These are phyloP conservation scores for Cephus cinctus DNA, from an alignment of 1,140 invertebrate species.

Conservation along the genomic window DNA sequence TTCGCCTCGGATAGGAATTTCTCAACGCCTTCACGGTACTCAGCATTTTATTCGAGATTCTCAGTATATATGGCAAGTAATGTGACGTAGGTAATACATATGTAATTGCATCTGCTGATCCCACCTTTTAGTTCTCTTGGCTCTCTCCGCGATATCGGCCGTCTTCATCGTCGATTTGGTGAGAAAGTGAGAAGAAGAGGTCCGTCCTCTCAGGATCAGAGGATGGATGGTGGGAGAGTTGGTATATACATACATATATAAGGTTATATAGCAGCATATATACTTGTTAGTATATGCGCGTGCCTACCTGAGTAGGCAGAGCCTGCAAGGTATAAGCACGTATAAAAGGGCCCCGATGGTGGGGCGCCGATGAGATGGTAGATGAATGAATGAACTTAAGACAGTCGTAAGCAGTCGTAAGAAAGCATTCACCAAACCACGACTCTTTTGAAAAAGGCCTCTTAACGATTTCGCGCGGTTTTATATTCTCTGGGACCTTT, in stretches of 20 bases:
- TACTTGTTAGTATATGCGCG: too few relatives aligned
- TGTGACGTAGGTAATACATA: constrained; percentile 12
- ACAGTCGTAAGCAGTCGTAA: constrained; percentile 44
- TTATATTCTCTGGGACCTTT: constrained; percentile 6
- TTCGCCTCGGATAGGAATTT: too few relatives aligned
- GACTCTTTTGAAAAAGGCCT: constrained; percentile 1
- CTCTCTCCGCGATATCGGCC: neutral
- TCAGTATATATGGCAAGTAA: constrained; percentile 12
- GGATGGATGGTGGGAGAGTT: neutral
- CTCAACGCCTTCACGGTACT: constrained; percentile 22
- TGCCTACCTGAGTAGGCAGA: constrained; percentile 14
- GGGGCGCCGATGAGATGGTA: constrained; percentile 19
- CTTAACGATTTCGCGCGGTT: too few relatives aligned
- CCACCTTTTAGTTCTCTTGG: constrained; percentile 2
- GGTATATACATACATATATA: too few relatives aligned
- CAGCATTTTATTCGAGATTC: constrained; percentile 16
- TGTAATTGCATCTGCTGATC: constrained; percentile 13
- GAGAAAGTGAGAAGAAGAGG: neutral
- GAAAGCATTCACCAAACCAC: constrained; percentile 43
- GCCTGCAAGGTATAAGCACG: neutral
- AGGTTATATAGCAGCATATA: too few relatives aligned
- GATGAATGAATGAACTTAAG: constrained; percentile 56
- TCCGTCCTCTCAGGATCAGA: neutral
- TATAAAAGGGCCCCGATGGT: constrained; percentile 15
- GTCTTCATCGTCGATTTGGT: constrained; percentile 1